Evolutionary conservation across 2,888 invertebrate genomes (phyloP).

Genomic region (Hemicrepidius hirtus): DNA sequence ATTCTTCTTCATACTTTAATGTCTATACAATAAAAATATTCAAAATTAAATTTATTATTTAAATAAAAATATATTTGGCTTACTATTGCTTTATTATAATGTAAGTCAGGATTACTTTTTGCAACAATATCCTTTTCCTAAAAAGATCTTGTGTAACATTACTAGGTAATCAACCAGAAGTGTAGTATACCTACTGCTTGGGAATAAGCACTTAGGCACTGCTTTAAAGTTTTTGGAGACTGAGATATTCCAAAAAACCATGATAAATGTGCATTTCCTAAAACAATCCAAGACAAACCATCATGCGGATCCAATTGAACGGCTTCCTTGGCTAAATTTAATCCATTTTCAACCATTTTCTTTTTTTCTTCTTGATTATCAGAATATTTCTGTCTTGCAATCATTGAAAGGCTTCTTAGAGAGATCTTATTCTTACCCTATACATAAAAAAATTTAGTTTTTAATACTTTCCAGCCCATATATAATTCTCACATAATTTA

Average conservation of each 20-base stretch:
- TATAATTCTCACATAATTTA: slow-evolving; percentile 76
- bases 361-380: slow-evolving; percentile 74
- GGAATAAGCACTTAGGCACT: slow-evolving; percentile 86
- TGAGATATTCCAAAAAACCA: slow-evolving; percentile 86
- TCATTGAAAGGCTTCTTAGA: slow-evolving; percentile 87
- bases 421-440: slow-evolving; percentile 85
- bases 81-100: slow-evolving; percentile 90
- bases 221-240: slow-evolving; percentile 81
- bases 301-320: slow-evolving; percentile 85
- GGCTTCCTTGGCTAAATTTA: slow-evolving; percentile 88
- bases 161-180: slow-evolving; percentile 11
- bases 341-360: slow-evolving; percentile 81
- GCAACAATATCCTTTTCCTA: slow-evolving; percentile 83
- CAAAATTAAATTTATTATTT: slow-evolving; percentile 16
- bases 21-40: slow-evolving; percentile 75
- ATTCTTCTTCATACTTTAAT: slow-evolving; percentile 86
- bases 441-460: not conserved
- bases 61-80: slow-evolving; percentile 68
- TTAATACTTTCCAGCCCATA: not conserved
- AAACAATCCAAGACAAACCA: slow-evolving; percentile 88
- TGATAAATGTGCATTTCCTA: slow-evolving; percentile 90
- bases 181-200: slow-evolving; percentile 79
- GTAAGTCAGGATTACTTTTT: slow-evolving; percentile 84
- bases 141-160: slow-evolving; percentile 56
- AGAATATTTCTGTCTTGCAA: slow-evolving; percentile 80